Conservation (phyloP, 2,797 vertebrate genomes). For the Adrianichthys oophorus region DNA sequence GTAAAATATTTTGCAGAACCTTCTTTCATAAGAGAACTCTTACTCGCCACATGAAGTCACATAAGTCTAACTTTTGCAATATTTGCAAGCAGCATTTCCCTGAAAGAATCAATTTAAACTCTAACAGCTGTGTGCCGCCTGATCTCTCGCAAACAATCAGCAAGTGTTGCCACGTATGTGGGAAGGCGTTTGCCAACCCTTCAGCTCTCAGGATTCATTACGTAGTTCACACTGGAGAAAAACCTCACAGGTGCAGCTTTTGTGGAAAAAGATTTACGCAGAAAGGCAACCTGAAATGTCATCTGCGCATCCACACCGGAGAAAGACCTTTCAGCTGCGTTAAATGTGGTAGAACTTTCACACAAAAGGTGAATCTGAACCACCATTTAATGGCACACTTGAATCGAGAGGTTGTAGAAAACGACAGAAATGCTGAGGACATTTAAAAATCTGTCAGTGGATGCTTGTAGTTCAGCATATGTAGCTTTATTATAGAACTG, state of each 20-base stretch:
- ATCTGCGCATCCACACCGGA: slow-evolving; percentile 72
- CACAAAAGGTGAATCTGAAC: slow-evolving; percentile 70
- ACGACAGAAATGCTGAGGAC: slow-evolving; percentile 1
- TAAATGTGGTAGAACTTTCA: slow-evolving; percentile 70
- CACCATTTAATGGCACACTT: slow-evolving; percentile 66
- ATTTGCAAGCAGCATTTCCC: slow-evolving; percentile 64
- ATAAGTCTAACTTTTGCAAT: slow-evolving; percentile 62
- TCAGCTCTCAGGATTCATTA: slow-evolving; percentile 70
- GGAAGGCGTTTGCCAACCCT: slow-evolving; percentile 65
- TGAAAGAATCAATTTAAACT: slow-evolving; percentile 44
- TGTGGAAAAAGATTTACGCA: slow-evolving; percentile 76
- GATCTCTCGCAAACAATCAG: slow-evolving; percentile 8
- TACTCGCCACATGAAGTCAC: slow-evolving; percentile 67
- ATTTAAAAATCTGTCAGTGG: slow-evolving; percentile 7
- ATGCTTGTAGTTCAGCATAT: neutral
- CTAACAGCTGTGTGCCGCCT: slow-evolving; percentile 52
- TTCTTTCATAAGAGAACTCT: slow-evolving; percentile 67
- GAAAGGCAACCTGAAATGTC: slow-evolving; percentile 76
- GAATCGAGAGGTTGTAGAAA: slow-evolving; percentile 23
- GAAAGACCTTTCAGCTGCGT: slow-evolving; percentile 69
- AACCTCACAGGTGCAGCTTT: slow-evolving; percentile 67
- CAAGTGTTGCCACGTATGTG: slow-evolving; percentile 62
- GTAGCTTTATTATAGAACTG: neutral
- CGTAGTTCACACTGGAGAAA: slow-evolving; percentile 77
- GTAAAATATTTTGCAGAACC: slow-evolving; percentile 54